A percentile compares a stretch with the other conserved stretches of the same genome.
Conservation (phyloP, 2,888 invertebrate species). For the Aphrophora alni region DNA sequence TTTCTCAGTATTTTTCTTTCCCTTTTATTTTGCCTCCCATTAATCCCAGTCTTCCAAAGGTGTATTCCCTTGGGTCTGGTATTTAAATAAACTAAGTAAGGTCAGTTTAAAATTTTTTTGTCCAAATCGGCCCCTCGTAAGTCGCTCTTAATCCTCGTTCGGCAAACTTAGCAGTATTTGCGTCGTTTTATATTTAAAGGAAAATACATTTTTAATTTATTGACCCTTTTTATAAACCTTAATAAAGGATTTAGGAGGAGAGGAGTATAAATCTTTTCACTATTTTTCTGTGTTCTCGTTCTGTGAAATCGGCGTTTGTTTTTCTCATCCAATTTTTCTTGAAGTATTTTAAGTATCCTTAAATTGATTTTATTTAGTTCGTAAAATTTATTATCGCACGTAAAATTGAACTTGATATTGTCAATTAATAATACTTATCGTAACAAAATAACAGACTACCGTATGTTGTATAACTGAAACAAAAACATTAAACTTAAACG, state of each 20-base stretch:
- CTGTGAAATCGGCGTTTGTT: no score
- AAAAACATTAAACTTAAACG: no score
- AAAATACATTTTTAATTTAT: slow-evolving; percentile 6
- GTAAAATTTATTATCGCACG: no score
- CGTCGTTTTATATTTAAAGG: neutral
- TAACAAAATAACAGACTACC: no score
- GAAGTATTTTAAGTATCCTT: no score
- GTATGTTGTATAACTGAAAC: no score
- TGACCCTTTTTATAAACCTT: slow-evolving; percentile 6
- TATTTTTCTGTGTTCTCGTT: no score
- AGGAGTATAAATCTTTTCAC: neutral
- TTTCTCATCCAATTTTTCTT: no score
- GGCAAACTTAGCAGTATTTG: neutral
- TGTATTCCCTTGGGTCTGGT: neutral
- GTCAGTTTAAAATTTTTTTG: slow-evolving; percentile 3
- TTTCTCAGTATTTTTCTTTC: neutral
- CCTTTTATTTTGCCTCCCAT: neutral
- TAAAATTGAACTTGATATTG: no score
- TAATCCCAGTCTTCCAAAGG: neutral
- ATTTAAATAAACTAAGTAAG: neutral
- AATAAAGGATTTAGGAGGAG: neutral
- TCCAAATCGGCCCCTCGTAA: neutral
- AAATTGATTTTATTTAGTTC: no score
- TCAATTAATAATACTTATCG: no score
- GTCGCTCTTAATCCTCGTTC: neutral